Conservation (phyloP, 2,113 vertebrate species). For the Erythrocercus mccallii region DNA sequence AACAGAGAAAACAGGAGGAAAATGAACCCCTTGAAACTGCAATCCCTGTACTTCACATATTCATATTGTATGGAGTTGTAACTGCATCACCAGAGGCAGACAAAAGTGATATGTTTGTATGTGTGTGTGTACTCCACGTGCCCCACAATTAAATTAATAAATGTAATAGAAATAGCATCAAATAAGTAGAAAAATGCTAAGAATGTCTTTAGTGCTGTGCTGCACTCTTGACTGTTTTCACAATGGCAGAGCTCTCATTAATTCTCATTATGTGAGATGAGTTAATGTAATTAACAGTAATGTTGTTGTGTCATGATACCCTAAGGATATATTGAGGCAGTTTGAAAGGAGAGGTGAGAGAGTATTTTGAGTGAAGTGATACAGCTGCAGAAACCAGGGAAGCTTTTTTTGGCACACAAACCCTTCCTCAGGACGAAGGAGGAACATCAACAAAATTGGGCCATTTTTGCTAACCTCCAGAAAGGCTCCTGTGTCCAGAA, state of each 20-base stretch:
- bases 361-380: not conserved
- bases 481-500: not conserved
- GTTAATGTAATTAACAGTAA: conserved; percentile 24
- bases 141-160: not conserved
- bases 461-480: not conserved
- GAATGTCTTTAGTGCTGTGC: not conserved
- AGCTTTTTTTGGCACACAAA: not conserved
- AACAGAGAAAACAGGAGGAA: not conserved
- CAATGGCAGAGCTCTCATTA: conserved; percentile 4
- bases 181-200: conserved; percentile 7
- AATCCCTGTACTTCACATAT: not conserved
- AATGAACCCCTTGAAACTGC: not conserved
- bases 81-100: not conserved
- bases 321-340: not conserved
- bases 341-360: not conserved
- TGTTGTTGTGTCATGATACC: not conserved
- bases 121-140: not conserved
- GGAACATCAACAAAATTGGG: not conserved
- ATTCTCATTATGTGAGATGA: conserved; percentile 39
- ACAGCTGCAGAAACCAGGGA: not conserved
- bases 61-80: not conserved
- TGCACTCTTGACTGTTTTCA: not conserved
- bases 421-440: not conserved
- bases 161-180: not conserved
- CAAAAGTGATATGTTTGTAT: not conserved